Conservation (phyloP, 2,113 vertebrate species). For the Poecile atricapillus region DNA sequence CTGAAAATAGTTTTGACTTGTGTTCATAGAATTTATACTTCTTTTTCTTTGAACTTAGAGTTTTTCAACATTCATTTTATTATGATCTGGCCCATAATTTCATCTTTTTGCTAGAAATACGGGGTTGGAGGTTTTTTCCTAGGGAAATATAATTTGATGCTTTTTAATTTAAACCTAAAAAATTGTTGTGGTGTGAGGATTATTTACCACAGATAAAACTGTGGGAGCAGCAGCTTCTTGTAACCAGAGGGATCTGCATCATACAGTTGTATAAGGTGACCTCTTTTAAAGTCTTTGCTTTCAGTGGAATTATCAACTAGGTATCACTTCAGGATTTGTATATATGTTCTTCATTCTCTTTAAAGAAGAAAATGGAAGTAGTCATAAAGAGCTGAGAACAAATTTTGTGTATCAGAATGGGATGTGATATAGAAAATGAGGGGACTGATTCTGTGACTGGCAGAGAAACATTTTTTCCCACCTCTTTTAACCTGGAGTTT, state of each 20-base stretch:
- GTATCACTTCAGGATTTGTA: background rate
- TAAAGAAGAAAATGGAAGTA: background rate
- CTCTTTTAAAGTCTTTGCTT: background rate
- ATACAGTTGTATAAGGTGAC: background rate
- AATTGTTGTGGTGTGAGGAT: background rate
- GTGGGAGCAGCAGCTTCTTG: background rate
- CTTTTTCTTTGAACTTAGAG: background rate
- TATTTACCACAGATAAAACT: background rate
- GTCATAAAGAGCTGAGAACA: background rate
- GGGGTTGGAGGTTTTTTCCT: rapidly evolving
- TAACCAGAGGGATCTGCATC: background rate
- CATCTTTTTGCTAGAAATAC: background rate
- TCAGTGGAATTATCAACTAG: background rate
- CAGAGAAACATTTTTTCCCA: background rate
- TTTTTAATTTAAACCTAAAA: background rate
- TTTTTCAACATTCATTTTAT: background rate
- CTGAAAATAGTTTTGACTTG: background rate
- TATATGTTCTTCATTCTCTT: background rate
- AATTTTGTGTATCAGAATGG: background rate
- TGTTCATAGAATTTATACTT: background rate
- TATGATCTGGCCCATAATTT: background rate
- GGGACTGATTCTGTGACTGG: background rate
- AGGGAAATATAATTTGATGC: background rate
- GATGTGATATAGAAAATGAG: background rate
- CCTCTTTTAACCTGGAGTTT: background rate